Percentiles rank a stretch among this genome's conserved stretches.
Conservation (phyloP, 2,797 vertebrate species). For the Peromyscus eremicus region DNA sequence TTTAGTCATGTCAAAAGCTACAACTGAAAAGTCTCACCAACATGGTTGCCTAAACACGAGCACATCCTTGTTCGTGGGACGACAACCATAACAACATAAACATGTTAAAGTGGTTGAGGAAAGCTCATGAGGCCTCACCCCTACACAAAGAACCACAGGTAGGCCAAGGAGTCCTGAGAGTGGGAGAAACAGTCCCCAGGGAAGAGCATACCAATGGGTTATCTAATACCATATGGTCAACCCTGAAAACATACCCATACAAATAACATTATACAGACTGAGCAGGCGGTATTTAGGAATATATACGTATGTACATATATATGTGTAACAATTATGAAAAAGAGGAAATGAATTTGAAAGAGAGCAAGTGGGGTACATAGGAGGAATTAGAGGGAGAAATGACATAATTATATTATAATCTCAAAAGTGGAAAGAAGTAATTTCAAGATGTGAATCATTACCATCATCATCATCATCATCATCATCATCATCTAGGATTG, state of each 20-base stretch:
- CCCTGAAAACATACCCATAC: not conserved
- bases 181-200: not conserved
- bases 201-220: not conserved
- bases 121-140: not conserved
- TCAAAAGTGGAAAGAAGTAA: no score
- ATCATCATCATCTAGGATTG: no score
- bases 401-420: no score
- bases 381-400: not conserved
- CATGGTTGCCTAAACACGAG: not conserved
- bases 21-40: not conserved
- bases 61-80: not conserved
- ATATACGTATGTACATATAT: not conserved
- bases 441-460: no score
- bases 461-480: no score
- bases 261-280: not conserved
- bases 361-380: not conserved
- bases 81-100: not conserved
- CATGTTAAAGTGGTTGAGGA: not conserved
- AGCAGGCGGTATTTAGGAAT: not conserved
- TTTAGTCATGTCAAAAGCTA: not conserved
- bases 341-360: not conserved
- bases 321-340: not conserved
- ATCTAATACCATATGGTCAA: not conserved
- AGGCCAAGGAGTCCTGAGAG: not conserved
- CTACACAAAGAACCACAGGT: not conserved